Conservation (phyloP, 2,888 invertebrate genomes). For the Teleiodes luculella region DNA sequence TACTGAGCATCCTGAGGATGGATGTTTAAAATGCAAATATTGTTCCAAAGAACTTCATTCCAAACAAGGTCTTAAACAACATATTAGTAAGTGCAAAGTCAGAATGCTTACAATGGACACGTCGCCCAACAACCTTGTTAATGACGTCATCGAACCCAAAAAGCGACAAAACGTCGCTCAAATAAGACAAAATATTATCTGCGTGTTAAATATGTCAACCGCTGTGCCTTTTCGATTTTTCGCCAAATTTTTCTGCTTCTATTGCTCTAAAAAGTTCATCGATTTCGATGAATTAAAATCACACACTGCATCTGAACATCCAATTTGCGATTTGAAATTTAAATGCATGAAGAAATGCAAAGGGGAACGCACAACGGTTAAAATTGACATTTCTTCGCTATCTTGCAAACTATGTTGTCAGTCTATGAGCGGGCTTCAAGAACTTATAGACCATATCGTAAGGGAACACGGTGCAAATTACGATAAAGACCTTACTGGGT, state of each 20-base stretch:
- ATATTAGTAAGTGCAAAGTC: constrained; percentile 52
- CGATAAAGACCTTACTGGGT: constrained; percentile 50
- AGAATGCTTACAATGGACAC: constrained; percentile 34
- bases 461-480: constrained; percentile 54
- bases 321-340: constrained; percentile 56
- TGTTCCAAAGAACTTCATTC: constrained; percentile 56
- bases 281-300: constrained; percentile 59
- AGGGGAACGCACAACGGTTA: constrained; percentile 58
- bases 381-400: constrained; percentile 54
- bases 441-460: constrained; percentile 58
- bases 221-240: constrained; percentile 66
- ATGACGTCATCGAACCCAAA: constrained; percentile 31
- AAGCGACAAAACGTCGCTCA: constrained; percentile 51
- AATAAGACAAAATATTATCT: constrained; percentile 60
- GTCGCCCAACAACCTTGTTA: constrained; percentile 16
- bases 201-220: constrained; percentile 64
- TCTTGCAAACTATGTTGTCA: constrained; percentile 53
- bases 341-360: constrained; percentile 61
- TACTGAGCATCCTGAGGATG: constrained; percentile 48
- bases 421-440: constrained; percentile 43
- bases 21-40: constrained; percentile 47
- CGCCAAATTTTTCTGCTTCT: constrained; percentile 60
- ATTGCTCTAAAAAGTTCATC: constrained; percentile 56
- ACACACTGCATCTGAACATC: constrained; percentile 54
- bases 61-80: constrained; percentile 49